Evolutionary conservation across 1,140 invertebrate species (phyloP).

Genomic region (Drosophila albomicans): DNA sequence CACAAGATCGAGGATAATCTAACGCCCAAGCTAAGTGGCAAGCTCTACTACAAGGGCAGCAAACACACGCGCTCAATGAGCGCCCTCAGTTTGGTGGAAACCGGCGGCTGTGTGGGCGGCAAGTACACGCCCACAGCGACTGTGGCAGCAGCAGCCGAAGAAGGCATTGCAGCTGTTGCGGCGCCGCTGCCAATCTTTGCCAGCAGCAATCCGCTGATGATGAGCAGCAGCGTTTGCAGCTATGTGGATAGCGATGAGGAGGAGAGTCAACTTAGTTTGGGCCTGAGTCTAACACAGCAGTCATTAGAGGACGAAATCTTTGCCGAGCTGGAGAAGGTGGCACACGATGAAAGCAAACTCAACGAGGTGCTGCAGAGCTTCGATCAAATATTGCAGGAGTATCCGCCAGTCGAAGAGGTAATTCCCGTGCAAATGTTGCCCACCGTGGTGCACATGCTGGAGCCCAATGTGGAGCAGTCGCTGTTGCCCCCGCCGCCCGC

Average conservation of each 20-base stretch:
- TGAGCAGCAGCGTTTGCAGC: constrained; percentile 59
- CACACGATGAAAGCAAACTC: constrained; percentile 86
- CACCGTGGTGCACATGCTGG: constrained; percentile 6
- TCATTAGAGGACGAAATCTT: constrained; percentile 84
- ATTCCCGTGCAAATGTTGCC: constrained; percentile 33
- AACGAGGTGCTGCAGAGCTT: constrained; percentile 88
- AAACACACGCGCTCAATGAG: constrained; percentile 80
- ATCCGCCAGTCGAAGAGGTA: constrained; percentile 70
- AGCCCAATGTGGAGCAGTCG: constrained; percentile 20
- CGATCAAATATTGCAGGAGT: constrained; percentile 86
- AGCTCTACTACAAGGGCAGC: constrained; percentile 73
- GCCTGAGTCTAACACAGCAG: constrained; percentile 71
- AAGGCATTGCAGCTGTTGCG: neutral
- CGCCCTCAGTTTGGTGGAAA: constrained; percentile 58
- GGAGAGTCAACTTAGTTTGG: constrained; percentile 65
- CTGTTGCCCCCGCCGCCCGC: constrained; percentile 58
- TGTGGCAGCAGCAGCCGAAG: neutral
- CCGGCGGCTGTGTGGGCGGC: constrained; percentile 67
- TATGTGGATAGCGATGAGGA: constrained; percentile 79
- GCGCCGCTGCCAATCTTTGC: neutral
- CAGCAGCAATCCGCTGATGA: constrained; percentile 27
- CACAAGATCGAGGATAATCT: constrained; percentile 83
- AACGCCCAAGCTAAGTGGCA: constrained; percentile 73
- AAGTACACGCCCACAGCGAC: constrained; percentile 70
- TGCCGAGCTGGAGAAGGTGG: constrained; percentile 84